Evolutionary conservation across 2,888 invertebrate genomes (phyloP).

Genomic region (Eupithecia insigniata): DNA sequence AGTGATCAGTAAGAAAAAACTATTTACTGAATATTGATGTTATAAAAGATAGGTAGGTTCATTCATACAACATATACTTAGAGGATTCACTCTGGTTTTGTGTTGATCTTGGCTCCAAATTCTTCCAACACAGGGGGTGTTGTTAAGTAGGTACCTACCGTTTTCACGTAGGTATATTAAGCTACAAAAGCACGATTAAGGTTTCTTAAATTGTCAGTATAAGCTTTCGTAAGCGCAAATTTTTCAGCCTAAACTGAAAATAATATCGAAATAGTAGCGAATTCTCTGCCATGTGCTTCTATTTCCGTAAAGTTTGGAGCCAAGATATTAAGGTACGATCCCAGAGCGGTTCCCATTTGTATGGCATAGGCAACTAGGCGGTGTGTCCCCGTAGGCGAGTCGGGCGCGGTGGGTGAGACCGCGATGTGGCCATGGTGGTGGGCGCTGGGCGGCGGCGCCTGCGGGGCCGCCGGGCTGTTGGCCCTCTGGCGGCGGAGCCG

Average conservation of each 20-base stretch:
- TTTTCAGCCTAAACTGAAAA: background rate
- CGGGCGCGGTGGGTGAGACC: constrained; percentile 43
- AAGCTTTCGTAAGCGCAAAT: background rate
- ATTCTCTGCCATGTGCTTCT: background rate
- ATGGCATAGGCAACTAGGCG: constrained; percentile 48
- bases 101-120: constrained; percentile 35
- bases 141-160: background rate
- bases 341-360: constrained; percentile 33
- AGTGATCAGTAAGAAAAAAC: constrained; percentile 21
- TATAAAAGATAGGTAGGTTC: constrained; percentile 22
- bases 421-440: constrained; percentile 45
- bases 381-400: constrained; percentile 59
- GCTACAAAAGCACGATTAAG: background rate
- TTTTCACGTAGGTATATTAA: background rate
- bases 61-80: constrained; percentile 25
- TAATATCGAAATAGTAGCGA: background rate
- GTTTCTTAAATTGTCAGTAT: background rate
- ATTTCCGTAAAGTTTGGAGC: constrained; percentile 25
- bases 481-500: constrained; percentile 53
- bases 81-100: constrained; percentile 32
- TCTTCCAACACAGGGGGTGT: background rate
- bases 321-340: constrained; percentile 26
- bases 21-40: constrained; percentile 36
- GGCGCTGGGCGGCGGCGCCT: constrained; percentile 52
- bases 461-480: constrained; percentile 58